A percentile compares a stretch with the other conserved stretches of the same genome.
These are phyloP conservation scores for Cyprinodon variegatus DNA, from an alignment of 2,113 vertebrate species.

Conservation along the genomic window DNA sequence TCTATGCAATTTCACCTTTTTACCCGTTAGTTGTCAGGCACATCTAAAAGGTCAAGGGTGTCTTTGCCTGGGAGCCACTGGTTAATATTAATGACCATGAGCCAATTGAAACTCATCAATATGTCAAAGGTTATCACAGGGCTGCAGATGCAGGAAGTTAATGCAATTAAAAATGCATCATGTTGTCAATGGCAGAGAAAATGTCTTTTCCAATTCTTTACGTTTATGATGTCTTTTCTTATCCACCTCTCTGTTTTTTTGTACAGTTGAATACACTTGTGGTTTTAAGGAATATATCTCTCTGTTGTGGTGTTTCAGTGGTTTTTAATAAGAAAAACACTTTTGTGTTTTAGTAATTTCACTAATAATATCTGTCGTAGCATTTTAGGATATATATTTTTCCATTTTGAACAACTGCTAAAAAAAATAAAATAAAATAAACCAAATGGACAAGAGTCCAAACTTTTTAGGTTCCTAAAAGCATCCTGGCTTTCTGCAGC, in stretches of 20 bases:
- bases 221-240: slow-evolving; percentile 25
- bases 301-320: background rate
- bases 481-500: background rate
- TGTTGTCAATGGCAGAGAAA: slow-evolving; percentile 55
- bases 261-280: background rate
- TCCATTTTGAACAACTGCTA: background rate
- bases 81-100: slow-evolving; percentile 78
- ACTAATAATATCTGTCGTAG: background rate
- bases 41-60: slow-evolving; percentile 75
- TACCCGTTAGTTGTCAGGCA: slow-evolving; percentile 36
- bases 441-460: background rate
- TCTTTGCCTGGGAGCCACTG: slow-evolving; percentile 59
- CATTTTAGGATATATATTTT: background rate
- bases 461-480: background rate
- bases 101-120: slow-evolving; percentile 71
- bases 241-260: slow-evolving; percentile 14
- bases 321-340: background rate
- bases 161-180: slow-evolving; percentile 76
- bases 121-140: slow-evolving; percentile 76
- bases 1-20: slow-evolving; percentile 40
- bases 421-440: background rate
- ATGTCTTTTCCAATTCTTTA: slow-evolving; percentile 20
- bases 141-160: slow-evolving; percentile 74
- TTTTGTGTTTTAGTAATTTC: background rate
- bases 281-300: background rate